phyloP scores from a whole-genome alignment of 1,140 invertebrate genomes.

The Bombus confusus region DNA sequence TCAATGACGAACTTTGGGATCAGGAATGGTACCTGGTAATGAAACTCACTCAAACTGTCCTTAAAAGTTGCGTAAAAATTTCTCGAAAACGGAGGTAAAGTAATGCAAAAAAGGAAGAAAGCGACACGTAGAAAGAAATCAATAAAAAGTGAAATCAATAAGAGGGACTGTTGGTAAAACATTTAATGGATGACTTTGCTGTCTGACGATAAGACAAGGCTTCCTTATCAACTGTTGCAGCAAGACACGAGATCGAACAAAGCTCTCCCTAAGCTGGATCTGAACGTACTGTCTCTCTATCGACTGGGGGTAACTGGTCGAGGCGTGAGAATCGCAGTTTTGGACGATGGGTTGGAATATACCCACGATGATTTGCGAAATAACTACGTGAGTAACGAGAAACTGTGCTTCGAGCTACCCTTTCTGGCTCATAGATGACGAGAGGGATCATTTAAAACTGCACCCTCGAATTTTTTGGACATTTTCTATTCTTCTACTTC shows the following conservation, averaged over 20 bases:
- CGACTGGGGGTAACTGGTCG: constrained; percentile 89
- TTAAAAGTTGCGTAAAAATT: not conserved
- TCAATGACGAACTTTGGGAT: constrained; percentile 93
- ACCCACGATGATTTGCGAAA: constrained; percentile 89
- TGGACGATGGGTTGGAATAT: constrained; percentile 94
- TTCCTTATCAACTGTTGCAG: constrained; percentile 61
- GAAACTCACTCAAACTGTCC: not conserved
- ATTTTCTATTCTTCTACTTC: too few species aligned
- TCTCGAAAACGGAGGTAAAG: not conserved
- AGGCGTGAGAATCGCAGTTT: constrained; percentile 90
- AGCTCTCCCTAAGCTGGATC: constrained; percentile 86
- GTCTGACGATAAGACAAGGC: constrained; percentile 30
- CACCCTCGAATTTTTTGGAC: not conserved
- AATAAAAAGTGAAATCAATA: constrained; percentile 8
- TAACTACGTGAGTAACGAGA: constrained; percentile 88
- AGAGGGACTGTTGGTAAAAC: not conserved
- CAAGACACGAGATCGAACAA: constrained; percentile 76
- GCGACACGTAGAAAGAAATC: not conserved
- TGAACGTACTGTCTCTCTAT: constrained; percentile 92
- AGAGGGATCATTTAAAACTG: not conserved
- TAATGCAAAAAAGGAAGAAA: not conserved
- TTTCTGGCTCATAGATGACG: constrained; percentile 31
- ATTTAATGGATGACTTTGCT: not conserved
- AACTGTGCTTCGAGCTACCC: constrained; percentile 14
- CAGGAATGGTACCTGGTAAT: constrained; percentile 96